Percentiles rank a stretch among this genome's conserved stretches.
Evolutionary conservation across 2,797 vertebrate genomes (phyloP).

Genomic region (Saxicola maurus): DNA sequence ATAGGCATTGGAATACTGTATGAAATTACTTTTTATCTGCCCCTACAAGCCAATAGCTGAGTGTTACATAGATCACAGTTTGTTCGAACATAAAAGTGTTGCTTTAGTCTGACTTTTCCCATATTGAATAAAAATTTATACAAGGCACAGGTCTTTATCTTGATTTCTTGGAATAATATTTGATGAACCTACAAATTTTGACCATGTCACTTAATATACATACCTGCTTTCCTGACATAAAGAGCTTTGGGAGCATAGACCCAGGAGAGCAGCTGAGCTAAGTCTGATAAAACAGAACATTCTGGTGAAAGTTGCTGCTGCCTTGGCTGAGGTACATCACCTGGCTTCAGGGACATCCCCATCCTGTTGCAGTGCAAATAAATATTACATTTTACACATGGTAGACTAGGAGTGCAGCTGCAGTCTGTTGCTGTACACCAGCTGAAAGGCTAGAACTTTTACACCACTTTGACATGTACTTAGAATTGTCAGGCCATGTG

Average conservation of each 20-base stretch:
- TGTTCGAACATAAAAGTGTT: neutral
- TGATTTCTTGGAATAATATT: neutral
- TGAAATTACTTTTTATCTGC: neutral
- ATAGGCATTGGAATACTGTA: neutral
- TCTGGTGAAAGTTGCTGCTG: neutral
- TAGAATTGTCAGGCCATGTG: fast-evolving
- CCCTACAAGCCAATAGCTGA: neutral
- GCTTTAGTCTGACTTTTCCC: neutral
- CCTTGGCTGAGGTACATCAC: neutral
- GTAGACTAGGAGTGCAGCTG: neutral
- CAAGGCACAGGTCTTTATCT: neutral
- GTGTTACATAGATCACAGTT: neutral
- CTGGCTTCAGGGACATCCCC: neutral
- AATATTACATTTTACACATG: neutral
- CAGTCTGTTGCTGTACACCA: neutral
- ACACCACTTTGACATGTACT: fast-evolving
- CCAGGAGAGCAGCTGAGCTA: neutral
- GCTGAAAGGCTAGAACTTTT: neutral
- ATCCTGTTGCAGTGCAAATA: neutral
- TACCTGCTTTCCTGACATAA: neutral
- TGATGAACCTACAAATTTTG: neutral
- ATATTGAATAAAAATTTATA: neutral
- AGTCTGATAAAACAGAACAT: neutral
- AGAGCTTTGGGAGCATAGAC: neutral
- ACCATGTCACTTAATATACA: neutral